Evolutionary conservation across 2,888 invertebrate genomes (phyloP), one percentile per base, ranked within the genome.

Genomic region (Drosophila crucigera): DNA sequence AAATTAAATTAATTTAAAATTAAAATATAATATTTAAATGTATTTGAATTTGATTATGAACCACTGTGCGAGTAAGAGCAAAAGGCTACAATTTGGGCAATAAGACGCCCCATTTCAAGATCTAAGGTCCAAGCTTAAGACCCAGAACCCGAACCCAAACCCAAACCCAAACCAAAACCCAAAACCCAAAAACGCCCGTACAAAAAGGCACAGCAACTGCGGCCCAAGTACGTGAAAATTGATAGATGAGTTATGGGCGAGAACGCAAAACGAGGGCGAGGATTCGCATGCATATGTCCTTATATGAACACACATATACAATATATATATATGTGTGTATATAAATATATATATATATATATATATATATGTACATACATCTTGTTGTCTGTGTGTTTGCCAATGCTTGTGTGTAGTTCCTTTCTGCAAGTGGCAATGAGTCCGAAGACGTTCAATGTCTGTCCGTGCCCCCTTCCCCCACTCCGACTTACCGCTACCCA

Each of bases 191-290:
- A 25, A 63, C 31, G 50, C 35, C 61, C 47, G 58, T 11, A 28
- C 28, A 19, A 25, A 37, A 56, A 41, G 39, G 41, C 58, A 25
- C 66, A 68, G 69, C 80, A 89, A 86, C 84, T 89, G 89, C 62
- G 89, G 82, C 80, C 91, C 82, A 88, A 88, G 91, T 88, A 91
- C 89, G 92, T 92, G 92, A 92, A 92, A 93, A 93, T 92, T 92
- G 92, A 93, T 93, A 92, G 92, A 92, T 92, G 92, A 93, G 92
- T 92, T 92, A 92, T 92, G 91, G 90, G 80, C 76, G 69, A 72
- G 74, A 68, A 66, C 55, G 77, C 60, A 54, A 56, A 53, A 52
- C 65, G 76, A 74, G 76, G 76, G 73, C 80, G 87, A 78, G 82
- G 84, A 81, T 78, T 80, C 75, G 68, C 87, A 91, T 87, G 87